Conservation (phyloP, 2,888 invertebrate species). For the Melitaea athalia region DNA sequence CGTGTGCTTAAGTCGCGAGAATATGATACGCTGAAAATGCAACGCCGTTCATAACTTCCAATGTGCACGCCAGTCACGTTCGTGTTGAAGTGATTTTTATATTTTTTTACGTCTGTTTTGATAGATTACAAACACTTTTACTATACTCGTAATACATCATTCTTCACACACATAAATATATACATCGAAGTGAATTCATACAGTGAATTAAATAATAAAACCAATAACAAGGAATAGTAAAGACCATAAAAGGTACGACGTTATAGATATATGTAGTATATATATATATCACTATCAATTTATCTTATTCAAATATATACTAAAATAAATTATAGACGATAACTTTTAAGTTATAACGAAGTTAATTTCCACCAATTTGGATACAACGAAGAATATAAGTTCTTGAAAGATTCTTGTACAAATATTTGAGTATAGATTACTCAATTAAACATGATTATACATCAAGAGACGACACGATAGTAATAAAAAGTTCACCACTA, state of each 20-base stretch:
- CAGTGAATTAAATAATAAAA: constrained; percentile 4
- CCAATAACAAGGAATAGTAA: constrained; percentile 10
- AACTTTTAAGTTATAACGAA: too few species aligned
- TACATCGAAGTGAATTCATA: background rate
- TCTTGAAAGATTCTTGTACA: background rate
- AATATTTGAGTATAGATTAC: background rate
- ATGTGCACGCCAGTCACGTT: constrained; percentile 23
- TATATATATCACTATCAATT: too few species aligned
- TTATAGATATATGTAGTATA: too few species aligned
- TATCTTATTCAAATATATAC: background rate
- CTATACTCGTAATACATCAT: background rate
- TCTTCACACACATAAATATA: background rate
- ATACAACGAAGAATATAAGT: background rate
- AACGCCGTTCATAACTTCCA: constrained; percentile 28
- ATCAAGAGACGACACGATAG: too few species aligned
- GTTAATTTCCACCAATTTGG: background rate
- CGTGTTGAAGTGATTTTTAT: constrained; percentile 7
- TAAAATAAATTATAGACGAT: background rate
- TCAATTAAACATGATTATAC: background rate
- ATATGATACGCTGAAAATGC: constrained; percentile 27
- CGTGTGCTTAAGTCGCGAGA: constrained; percentile 14
- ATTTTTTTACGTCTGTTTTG: background rate
- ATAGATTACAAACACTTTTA: background rate
- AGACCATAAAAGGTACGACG: background rate
- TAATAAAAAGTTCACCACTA: too few species aligned